Evolutionary conservation across 2,888 invertebrate species (phyloP).

Genomic region (Harpalus rubripes): DNA sequence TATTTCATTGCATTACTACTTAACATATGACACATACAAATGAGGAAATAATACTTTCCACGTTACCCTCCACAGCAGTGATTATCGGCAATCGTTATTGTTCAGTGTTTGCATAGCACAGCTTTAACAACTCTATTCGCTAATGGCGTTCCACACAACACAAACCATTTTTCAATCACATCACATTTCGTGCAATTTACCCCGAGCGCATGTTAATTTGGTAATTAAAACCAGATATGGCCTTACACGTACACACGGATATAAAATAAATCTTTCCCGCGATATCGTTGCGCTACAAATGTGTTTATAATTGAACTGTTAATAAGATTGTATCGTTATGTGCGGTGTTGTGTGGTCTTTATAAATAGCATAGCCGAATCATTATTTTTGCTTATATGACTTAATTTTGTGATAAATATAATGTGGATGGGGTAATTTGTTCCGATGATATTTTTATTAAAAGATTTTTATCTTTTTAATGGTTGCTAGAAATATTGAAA

Average conservation of each 20-base stretch:
- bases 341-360: neutral
- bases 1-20: too few species aligned
- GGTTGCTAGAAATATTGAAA: too few species aligned
- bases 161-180: conserved; percentile 20
- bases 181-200: conserved; percentile 21
- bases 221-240: conserved; percentile 33
- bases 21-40: neutral
- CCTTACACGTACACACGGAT: neutral
- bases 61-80: neutral
- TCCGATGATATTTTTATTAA: too few species aligned
- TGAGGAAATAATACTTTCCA: conserved; percentile 14
- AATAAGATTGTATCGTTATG: conserved; percentile 11
- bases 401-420: too few species aligned
- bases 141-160: neutral
- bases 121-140: neutral
- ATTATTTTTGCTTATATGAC: too few species aligned
- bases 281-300: neutral
- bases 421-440: too few species aligned
- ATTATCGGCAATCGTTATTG: conserved; percentile 8
- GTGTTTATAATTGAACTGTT: conserved; percentile 20
- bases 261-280: neutral
- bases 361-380: too few species aligned
- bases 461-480: too few species aligned
- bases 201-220: conserved; percentile 7
- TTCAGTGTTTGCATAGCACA: neutral